Percentiles rank a stretch among this genome's conserved stretches.
These are phyloP conservation scores for Zenarchopterus dispar DNA, from an alignment of 2,797 vertebrate species.

Conservation along the genomic window DNA sequence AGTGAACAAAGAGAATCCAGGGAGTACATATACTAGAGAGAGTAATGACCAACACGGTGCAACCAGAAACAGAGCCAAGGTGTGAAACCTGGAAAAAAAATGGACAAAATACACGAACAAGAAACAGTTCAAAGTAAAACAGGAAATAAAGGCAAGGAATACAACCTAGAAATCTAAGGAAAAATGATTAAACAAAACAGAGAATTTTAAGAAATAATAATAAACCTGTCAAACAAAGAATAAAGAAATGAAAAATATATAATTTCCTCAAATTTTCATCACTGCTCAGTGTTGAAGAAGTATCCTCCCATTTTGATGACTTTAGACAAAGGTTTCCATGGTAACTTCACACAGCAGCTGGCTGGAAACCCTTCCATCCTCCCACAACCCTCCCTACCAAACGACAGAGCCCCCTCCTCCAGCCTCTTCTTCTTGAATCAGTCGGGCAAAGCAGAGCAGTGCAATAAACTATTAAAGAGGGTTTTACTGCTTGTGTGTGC, in stretches of 20 bases:
- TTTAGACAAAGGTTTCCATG: slow-evolving; percentile 83
- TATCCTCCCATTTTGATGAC: slow-evolving; percentile 32
- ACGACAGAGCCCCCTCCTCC: slow-evolving; percentile 16
- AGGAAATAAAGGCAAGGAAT: too few relatives aligned
- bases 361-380: slow-evolving; percentile 35
- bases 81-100: too few relatives aligned
- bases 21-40: too few relatives aligned
- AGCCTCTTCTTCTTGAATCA: slow-evolving; percentile 38
- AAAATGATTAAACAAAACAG: too few relatives aligned
- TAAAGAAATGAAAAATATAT: neutral
- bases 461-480: slow-evolving; percentile 61
- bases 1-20: too few relatives aligned
- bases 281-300: slow-evolving; percentile 1
- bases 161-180: too few relatives aligned
- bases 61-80: too few relatives aligned
- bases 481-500: slow-evolving; percentile 22
- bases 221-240: too few relatives aligned
- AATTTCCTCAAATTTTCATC: slow-evolving; percentile 15
- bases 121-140: too few relatives aligned
- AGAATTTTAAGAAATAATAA: too few relatives aligned
- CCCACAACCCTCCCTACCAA: slow-evolving; percentile 12
- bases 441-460: slow-evolving; percentile 37
- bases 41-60: too few relatives aligned
- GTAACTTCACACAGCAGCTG: slow-evolving; percentile 76
- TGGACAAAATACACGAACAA: too few relatives aligned